Conservation (phyloP, 2,797 vertebrate species). For the Myotis pilosus region DNA sequence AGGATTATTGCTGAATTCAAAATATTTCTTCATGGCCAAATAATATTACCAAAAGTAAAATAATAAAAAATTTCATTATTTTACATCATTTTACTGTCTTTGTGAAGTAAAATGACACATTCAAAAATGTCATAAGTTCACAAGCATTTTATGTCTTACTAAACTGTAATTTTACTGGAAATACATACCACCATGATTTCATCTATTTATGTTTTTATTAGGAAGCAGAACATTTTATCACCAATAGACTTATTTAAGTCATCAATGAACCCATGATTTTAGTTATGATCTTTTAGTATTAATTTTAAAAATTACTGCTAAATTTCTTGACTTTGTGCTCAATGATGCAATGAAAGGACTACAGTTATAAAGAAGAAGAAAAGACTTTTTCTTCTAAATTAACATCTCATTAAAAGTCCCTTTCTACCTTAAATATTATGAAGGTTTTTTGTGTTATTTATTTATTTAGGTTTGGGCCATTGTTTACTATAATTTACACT, state of each 20-base stretch:
- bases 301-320: not conserved
- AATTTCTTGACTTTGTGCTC: not conserved
- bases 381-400: not conserved
- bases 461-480: not conserved
- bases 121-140: not conserved
- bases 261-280: not conserved
- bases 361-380: not conserved
- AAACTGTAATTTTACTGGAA: not conserved
- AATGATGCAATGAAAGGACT: not conserved
- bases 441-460: not conserved
- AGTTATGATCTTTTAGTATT: not conserved
- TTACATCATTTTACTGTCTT: not conserved
- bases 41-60: conserved; percentile 48
- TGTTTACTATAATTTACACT: not conserved
- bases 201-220: not conserved
- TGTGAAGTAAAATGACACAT: not conserved
- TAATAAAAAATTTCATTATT: conserved; percentile 35
- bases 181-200: not conserved
- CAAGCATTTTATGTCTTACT: not conserved
- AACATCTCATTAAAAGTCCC: not conserved
- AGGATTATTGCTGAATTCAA: conserved; percentile 47
- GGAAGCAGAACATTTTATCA: not conserved
- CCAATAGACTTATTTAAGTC: not conserved
- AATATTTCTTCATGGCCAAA: conserved; percentile 35
- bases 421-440: not conserved